Evolutionary conservation across 2,113 vertebrate species (phyloP).

Genomic region (Neoarius graeffei): DNA sequence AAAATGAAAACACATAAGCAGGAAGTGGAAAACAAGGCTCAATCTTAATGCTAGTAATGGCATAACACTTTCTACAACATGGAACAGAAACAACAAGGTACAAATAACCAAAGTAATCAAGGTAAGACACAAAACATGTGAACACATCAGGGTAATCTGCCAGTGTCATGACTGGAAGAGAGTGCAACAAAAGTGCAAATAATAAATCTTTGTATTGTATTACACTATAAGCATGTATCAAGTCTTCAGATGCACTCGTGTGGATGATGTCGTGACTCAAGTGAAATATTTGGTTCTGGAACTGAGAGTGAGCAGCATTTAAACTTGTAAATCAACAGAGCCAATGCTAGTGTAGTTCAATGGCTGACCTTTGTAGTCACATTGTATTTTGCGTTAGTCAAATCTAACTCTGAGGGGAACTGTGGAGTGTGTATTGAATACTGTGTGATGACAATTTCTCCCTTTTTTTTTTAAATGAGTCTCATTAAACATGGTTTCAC

Average conservation of each 20-base stretch:
- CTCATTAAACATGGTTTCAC: neutral
- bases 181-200: neutral
- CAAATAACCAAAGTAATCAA: neutral
- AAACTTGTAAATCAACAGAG: no score
- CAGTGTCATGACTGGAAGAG: neutral
- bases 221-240: neutral
- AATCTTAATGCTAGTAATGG: neutral
- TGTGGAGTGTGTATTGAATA: neutral
- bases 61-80: neutral
- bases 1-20: neutral
- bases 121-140: neutral
- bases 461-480: neutral
- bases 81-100: neutral
- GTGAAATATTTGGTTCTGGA: no score
- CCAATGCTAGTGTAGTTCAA: no score
- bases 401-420: no score
- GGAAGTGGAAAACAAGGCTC: neutral
- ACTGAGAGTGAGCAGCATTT: no score
- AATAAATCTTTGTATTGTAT: neutral
- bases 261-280: neutral
- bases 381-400: no score
- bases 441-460: neutral
- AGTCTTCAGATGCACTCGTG: neutral
- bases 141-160: neutral
- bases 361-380: no score